These are phyloP conservation scores for Serrognathus titanus DNA, from an alignment of 2,888 invertebrate genomes.

Conservation along the genomic window DNA sequence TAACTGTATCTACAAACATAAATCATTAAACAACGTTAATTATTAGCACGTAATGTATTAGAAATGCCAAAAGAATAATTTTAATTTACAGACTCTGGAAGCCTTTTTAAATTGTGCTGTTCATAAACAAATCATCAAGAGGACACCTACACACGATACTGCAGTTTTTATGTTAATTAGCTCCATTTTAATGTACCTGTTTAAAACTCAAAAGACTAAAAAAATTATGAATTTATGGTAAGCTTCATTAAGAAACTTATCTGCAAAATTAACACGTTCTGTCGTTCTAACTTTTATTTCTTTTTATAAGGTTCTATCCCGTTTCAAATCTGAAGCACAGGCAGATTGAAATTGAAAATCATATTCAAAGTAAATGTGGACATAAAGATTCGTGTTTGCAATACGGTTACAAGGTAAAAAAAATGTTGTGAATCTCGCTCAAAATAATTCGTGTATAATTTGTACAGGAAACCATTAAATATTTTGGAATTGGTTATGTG, in stretches of 20 bases:
- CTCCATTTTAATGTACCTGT: conserved; percentile 30
- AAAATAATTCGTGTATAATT: not conserved
- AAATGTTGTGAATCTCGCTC: not conserved
- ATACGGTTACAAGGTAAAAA: conserved; percentile 18
- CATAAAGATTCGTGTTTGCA: conserved; percentile 21
- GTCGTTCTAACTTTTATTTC: not conserved
- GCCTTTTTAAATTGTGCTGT: conserved; percentile 22
- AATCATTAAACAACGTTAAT: too few relatives aligned
- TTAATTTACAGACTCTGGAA: conserved; percentile 31
- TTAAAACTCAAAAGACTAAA: conserved; percentile 19
- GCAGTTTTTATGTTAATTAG: conserved; percentile 31
- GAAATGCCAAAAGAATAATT: too few relatives aligned
- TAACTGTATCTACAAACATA: too few relatives aligned
- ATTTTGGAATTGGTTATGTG: conserved; percentile 33
- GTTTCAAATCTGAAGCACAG: conserved; percentile 16
- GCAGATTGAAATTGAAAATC: not conserved
- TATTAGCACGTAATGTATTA: too few relatives aligned
- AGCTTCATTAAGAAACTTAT: conserved; percentile 5
- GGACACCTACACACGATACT: conserved; percentile 25
- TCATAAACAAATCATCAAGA: conserved; percentile 21
- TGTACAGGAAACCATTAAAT: conserved; percentile 31
- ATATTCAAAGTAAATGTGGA: conserved; percentile 7
- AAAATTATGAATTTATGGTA: conserved; percentile 30
- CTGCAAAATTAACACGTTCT: not conserved
- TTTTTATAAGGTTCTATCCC: conserved; percentile 29